Conservation (phyloP, 2,797 vertebrate genomes). For the Threskiornis aethiopicus region DNA sequence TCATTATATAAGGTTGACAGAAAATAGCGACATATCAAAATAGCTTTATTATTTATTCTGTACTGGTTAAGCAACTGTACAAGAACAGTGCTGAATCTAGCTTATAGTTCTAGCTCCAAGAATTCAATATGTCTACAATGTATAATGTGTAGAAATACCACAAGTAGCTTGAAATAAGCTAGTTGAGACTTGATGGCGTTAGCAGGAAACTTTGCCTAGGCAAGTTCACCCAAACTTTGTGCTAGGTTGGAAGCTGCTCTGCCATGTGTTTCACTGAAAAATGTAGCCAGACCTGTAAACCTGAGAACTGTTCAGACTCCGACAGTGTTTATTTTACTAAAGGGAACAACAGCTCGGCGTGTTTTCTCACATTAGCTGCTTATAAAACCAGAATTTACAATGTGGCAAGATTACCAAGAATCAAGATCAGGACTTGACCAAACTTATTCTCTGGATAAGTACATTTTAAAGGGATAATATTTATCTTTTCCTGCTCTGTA, state of each 20-base stretch:
- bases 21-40: neutral
- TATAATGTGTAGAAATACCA: neutral
- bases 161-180: neutral
- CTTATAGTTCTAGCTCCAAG: neutral
- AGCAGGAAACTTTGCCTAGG: neutral
- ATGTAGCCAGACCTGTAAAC: neutral
- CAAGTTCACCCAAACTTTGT: neutral
- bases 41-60: neutral
- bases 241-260: neutral
- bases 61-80: neutral
- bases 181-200: neutral
- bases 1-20: neutral
- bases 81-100: neutral
- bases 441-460: neutral
- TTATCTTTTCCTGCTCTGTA: neutral
- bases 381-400: neutral
- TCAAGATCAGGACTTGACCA: neutral
- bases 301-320: neutral
- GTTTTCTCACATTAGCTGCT: neutral
- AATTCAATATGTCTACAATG: neutral
- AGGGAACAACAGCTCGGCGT: neutral
- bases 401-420: neutral
- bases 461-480: neutral
- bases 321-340: neutral
- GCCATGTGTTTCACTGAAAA: neutral